Base-by-base conservation (phyloP, 1,140 invertebrate species). In the Drosophila takahashii region DNA sequence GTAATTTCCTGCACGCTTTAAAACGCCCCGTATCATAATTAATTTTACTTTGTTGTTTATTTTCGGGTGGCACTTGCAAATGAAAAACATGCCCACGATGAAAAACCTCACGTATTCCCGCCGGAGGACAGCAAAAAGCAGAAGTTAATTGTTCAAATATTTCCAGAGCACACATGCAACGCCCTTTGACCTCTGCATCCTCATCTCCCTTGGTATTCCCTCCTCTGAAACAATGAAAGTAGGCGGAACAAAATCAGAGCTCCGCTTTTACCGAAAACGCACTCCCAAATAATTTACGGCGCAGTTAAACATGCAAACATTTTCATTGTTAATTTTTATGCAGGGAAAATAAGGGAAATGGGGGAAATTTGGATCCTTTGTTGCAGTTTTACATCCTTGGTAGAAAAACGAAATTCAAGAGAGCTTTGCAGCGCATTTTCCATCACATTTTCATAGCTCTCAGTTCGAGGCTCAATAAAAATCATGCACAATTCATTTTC, bases 131-230 rank as follows among this genome's bases (percentile, higher is more conserved):
- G 22, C 41, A 77, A 81, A 81, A 69, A 81, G 22, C 67, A 67
- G 29, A 77, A 69, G 67, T 74, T 77, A 81, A 74, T 81, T 74
- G 79, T 74, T 77, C 41, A 81, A 81, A 81, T 81, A 69, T 69
- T 81, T 74, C 48, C 74, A 53, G 74, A 45, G 52, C 61, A 74
- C 79, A 77, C 79, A 77, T 72, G 72, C 36, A 51, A 22, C 47
- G 39, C 53, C 73, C 73, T 56, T 60, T 50, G 52, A 64, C 60
- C 60, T 7, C 27, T 6, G 27, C 5, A 18, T 26, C n/a, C 11
- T 4, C 10, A 13, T 16, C 2, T 4, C 8, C 7, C 1, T 11
- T 22, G 13, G n/a, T 8, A 11, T 7, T 36, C 18, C 32, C 32
- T 22, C 18, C 39, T 3, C 45, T 26, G 11, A 32, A 56, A 42